These are phyloP conservation scores for Sylvilagus bachmani DNA, from an alignment of 2,113 vertebrate species.

Conservation along the genomic window DNA sequence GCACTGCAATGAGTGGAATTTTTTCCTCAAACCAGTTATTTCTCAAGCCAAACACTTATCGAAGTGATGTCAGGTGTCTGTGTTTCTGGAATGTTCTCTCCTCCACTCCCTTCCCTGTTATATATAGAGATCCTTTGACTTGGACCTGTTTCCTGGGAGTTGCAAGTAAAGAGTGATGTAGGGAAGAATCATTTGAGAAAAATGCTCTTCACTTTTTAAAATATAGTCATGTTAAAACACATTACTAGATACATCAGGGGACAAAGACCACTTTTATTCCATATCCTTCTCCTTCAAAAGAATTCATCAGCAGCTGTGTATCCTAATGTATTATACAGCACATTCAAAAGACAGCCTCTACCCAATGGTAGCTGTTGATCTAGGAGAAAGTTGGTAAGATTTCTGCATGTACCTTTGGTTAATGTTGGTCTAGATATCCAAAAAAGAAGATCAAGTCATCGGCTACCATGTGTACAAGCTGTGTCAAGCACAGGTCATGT, in stretches of 20 bases:
- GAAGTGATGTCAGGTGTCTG: conserved; percentile 4
- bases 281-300: conserved; percentile 41
- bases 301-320: conserved; percentile 54
- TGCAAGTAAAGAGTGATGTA: conserved; percentile 27
- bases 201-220: conserved; percentile 50
- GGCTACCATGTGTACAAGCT: neutral
- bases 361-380: conserved; percentile 13
- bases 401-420: neutral
- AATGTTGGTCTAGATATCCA: neutral
- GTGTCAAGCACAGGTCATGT: neutral
- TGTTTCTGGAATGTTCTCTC: neutral
- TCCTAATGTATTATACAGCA: conserved; percentile 2
- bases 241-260: conserved; percentile 32
- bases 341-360: neutral
- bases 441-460: conserved; percentile 11
- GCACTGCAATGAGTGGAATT: neutral
- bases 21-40: neutral
- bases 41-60: neutral
- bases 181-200: conserved; percentile 53
- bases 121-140: neutral
- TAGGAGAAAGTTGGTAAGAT: conserved; percentile 60
- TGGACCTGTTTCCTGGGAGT: conserved; percentile 35
- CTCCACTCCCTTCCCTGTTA: neutral
- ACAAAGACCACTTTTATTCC: conserved; percentile 65
- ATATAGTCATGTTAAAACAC: conserved; percentile 56